Conservation (phyloP, 1,140 invertebrate genomes). For the Fragariocoptes setiger region DNA sequence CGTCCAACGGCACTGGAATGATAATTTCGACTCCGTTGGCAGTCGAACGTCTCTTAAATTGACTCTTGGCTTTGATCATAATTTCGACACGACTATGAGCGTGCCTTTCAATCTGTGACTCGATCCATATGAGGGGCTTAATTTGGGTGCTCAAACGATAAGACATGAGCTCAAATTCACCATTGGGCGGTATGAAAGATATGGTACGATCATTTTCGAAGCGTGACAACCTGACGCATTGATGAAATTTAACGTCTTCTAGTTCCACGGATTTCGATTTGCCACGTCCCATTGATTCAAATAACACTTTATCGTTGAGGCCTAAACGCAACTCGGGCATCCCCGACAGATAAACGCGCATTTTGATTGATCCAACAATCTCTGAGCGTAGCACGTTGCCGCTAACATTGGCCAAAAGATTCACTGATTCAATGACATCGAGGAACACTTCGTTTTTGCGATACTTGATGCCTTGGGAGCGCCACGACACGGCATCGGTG, state of each 20-base stretch:
- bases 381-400: constrained; percentile 84
- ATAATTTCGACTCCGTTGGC: constrained; percentile 98
- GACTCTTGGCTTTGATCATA: constrained; percentile 98
- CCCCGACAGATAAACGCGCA: constrained; percentile 93
- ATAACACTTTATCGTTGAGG: constrained; percentile 92
- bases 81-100: constrained; percentile 90
- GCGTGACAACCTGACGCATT: constrained; percentile 76
- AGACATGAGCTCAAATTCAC: constrained; percentile 99
- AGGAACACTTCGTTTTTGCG: constrained; percentile 98
- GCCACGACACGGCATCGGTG: constrained; percentile 96
- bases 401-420: constrained; percentile 84
- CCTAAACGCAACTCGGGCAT: constrained; percentile 97
- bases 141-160: constrained; percentile 88
- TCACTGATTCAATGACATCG: constrained; percentile 97
- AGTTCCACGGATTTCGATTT: constrained; percentile 96
- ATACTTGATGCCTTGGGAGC: constrained; percentile 94
- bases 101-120: constrained; percentile 94
- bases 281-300: constrained; percentile 85
- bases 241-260: constrained; percentile 98
- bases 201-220: constrained; percentile 98
- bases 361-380: constrained; percentile 94
- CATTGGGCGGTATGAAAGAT: constrained; percentile 94
- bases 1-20: constrained; percentile 89
- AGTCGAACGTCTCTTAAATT: constrained; percentile 88
- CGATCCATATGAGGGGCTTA: constrained; percentile 97